Percentiles rank a stretch among this genome's conserved stretches.
Conservation (phyloP, 2,797 vertebrate genomes). For the Manis javanica region DNA sequence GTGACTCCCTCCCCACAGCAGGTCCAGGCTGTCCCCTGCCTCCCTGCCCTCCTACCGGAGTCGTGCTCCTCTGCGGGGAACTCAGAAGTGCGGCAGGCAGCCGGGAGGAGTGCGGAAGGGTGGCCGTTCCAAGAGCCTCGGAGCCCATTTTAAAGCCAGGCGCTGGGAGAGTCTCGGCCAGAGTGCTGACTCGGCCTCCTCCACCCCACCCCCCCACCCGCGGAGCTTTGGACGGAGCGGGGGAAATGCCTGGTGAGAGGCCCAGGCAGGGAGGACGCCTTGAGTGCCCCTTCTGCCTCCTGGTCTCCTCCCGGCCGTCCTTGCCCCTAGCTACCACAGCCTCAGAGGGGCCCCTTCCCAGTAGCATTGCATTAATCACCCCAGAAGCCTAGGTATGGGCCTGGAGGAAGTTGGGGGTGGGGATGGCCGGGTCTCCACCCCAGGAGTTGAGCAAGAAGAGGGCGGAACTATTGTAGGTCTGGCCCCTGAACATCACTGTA, state of each 20-base stretch:
- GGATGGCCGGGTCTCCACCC: not conserved
- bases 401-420: not conserved
- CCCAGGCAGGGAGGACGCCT: not conserved
- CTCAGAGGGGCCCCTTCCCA: not conserved
- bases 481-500: not conserved
- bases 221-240: not conserved
- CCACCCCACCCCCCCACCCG: not conserved
- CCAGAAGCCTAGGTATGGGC: not conserved
- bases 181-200: slow-evolving; percentile 52
- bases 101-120: not conserved
- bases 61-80: not conserved
- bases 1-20: not conserved
- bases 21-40: not conserved
- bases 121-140: not conserved
- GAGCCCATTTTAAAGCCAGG: slow-evolving; percentile 36
- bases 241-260: slow-evolving; percentile 35
- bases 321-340: not conserved
- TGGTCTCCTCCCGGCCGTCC: not conserved
- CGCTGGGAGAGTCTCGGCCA: not conserved
- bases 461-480: not conserved
- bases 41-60: not conserved
- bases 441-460: not conserved
- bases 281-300: not conserved
- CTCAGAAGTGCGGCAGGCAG: not conserved
- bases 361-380: not conserved